Evolutionary conservation across 2,113 vertebrate genomes (phyloP), one percentile per base, ranked within the genome.

Genomic region (Rhagologus leucostigma): DNA sequence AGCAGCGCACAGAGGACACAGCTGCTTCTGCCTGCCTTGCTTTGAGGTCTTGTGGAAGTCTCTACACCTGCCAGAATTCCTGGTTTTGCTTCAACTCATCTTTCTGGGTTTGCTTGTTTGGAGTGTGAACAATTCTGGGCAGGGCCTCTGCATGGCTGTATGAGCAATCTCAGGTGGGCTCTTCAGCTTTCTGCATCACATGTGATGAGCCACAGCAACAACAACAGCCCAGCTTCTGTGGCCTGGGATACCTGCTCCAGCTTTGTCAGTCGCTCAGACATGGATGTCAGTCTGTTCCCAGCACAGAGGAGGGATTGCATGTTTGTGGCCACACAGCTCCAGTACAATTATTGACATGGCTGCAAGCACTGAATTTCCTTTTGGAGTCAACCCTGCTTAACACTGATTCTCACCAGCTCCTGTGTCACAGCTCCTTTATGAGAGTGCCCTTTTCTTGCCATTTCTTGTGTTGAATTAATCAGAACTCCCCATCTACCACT

Each of bases 391-490:
- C 69, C 44, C 73, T 87, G 77, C 50, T 84, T 59, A 79, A 87
- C 42, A 30, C 30, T 24, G 33, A 57, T 44, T 64, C 65, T 78
- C 47, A 30, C 50, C 5, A 1, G 73, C n/a, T 90, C 55, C 59
- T 65, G 26, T 79, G 92, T 67, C 90, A 87, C 60, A 75, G 39
- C 49, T 82, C 73, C 73, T 87, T 81, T 77, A 84, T 44, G 37
- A 64, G 13, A 91, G 17, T 84, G 76, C 63, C 90, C 89, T 92
- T 93, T 95, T 73, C 59, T 52, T 93, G 70, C 82, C 74, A 81
- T 75, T 93, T 93, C 74, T 89, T 71, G 39, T 82, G 79, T 63
- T 97, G 87, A 92, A 90, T 93, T 96, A 96, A 92, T 96, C 70
- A 88, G 84, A 95, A 85, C 42, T 93, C 78, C 92, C 62, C 63